These are phyloP conservation scores for Gorilla gorilla DNA, from an alignment of 2,113 vertebrate species.

Conservation along the genomic window DNA sequence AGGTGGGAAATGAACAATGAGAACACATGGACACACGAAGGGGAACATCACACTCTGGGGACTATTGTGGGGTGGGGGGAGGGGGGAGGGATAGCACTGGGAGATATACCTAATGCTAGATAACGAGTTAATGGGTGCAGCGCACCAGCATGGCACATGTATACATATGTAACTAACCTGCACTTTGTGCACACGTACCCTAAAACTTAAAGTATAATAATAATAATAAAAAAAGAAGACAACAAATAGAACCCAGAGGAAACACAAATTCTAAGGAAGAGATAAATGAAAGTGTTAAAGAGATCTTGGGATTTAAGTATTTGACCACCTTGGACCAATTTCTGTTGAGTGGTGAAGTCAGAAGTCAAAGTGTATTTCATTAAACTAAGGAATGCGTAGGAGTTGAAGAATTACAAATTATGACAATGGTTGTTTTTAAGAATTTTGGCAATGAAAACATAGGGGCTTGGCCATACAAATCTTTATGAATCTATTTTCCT, in stretches of 20 bases:
- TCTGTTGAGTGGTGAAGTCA: background rate
- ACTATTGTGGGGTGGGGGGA: too few relatives aligned
- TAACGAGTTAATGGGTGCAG: too few relatives aligned
- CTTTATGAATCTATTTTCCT: background rate
- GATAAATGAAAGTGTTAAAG: background rate
- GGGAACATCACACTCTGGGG: too few relatives aligned
- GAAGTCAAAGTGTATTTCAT: background rate
- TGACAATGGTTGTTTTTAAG: background rate
- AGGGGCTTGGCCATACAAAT: background rate
- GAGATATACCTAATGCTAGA: too few relatives aligned
- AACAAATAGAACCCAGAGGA: background rate
- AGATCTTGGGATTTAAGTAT: background rate
- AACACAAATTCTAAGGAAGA: background rate
- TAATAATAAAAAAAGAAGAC: background rate
- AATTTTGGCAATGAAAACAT: background rate
- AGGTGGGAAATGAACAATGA: too few relatives aligned
- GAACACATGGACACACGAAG: too few relatives aligned
- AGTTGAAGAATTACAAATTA: background rate
- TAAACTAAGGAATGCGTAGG: background rate
- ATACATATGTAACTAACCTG: too few relatives aligned
- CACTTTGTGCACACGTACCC: too few relatives aligned
- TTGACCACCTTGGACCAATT: background rate
- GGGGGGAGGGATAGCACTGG: too few relatives aligned
- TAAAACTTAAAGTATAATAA: too few relatives aligned
- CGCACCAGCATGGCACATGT: too few relatives aligned